Evolutionary conservation across 1,140 invertebrate genomes (phyloP), one percentile per base, ranked within the genome.

Genomic region (Heliconius himera): DNA sequence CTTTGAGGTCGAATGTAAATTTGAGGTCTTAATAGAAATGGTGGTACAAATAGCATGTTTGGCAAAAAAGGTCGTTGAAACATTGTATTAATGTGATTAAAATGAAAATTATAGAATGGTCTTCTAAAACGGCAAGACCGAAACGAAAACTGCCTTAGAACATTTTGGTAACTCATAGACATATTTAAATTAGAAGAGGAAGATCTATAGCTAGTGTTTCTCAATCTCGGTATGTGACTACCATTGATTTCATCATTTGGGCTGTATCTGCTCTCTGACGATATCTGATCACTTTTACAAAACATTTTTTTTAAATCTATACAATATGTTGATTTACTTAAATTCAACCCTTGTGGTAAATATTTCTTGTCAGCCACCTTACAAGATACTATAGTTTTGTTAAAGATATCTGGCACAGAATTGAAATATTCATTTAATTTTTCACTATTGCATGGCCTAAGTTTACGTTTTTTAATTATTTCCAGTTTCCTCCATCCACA

Each of bases 331-430:
- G 78, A 80, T 81, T 89, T 91, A 38, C 80, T 87, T 26, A 91
- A 84, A 54, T 80, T 82, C 70, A 94, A 88, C 74, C 85, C 87
- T 29, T 82, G 78, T 41, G 94, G 93, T 77, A 94, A 78, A 78
- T 84, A 88, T 33, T 83, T 71, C 73, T 88, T 83, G 38, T 91
- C 83, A 16, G 93, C 91, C 0, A 83, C 87, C 74, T 83, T 88
- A 8, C 95, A 74, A 73, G 83, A 87, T 8, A 94, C 84, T 41
- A 82, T 76, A 26, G 77, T 71, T 78, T 87, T 87, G 56, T 86
- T 81, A 38, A 82, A 84, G 13, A 92, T 77, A 70, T 89, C 85
- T 73, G 91, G 90, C 74, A 92, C 66, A 46, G 82, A 81, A 26
- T 88, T 78, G 71, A 91, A 91, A 73, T 75, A 81, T 73, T 85